phyloP scores from a whole-genome alignment of 2,113 vertebrate species.

The Syngnathus typhle region DNA sequence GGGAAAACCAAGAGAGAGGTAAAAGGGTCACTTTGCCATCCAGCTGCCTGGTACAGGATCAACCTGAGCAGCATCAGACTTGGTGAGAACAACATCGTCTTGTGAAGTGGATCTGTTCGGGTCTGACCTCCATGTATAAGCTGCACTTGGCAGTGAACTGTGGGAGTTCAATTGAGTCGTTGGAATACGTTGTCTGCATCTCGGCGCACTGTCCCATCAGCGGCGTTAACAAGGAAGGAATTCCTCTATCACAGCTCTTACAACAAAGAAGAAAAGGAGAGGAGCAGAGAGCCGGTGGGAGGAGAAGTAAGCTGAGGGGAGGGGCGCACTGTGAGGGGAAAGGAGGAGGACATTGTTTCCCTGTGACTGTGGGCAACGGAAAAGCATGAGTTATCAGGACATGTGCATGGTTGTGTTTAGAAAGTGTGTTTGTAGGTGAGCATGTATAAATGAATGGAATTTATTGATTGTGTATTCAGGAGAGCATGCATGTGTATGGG shows the following conservation, averaged over 20 bases:
- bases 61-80: constrained; percentile 47
- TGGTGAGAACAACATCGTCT: constrained; percentile 37
- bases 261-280: constrained; percentile 75
- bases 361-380: constrained; percentile 75
- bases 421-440: constrained; percentile 61
- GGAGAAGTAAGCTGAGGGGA: constrained; percentile 65
- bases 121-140: constrained; percentile 47
- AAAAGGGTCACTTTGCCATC: constrained; percentile 60
- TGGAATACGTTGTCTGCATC: constrained; percentile 63
- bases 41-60: constrained; percentile 54
- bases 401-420: constrained; percentile 62
- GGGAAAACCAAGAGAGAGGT: constrained; percentile 46
- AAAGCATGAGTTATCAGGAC: constrained; percentile 72
- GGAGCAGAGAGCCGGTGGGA: constrained; percentile 66
- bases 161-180: constrained; percentile 59
- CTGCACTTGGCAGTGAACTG: constrained; percentile 49
- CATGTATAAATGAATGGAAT: constrained; percentile 54
- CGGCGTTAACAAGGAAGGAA: constrained; percentile 68
- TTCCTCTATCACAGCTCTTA: constrained; percentile 68
- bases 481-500: constrained; percentile 31
- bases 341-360: constrained; percentile 75
- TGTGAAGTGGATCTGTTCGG: constrained; percentile 33
- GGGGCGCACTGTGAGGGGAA: constrained; percentile 50
- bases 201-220: constrained; percentile 57
- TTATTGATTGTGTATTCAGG: constrained; percentile 44